Evolutionary conservation across 2,797 vertebrate genomes (phyloP), one percentile per base, ranked within the genome.

Genomic region (Delichon dasypus): DNA sequence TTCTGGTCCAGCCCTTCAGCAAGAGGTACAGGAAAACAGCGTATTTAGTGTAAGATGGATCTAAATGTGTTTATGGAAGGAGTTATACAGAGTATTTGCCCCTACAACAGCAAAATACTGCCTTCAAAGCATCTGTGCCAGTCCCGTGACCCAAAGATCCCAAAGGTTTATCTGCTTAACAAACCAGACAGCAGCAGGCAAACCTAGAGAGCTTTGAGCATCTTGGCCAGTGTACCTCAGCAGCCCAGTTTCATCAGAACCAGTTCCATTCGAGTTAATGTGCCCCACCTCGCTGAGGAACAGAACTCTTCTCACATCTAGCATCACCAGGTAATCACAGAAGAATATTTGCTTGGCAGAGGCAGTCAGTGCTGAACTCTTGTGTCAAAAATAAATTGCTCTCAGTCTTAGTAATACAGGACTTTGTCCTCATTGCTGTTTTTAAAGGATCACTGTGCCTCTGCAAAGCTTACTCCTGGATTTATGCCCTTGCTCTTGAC

Each of bases 341-440:
- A 71, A 74, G 76, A 54, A 70, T 2, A 1, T 32, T 80, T 62
- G 47, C 29, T 62, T 53, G 48, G 72, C 73, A 81, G 47, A 66
- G 23, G 48, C 51, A 78, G 73, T 9, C 58, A 10, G 58, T 4
- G 12, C 51, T 73, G 85, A 88, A 64, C 11, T 4, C 8, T 4
- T 15, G 30, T 20, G 36, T 50, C 40, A 32, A 64, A 73, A 88
- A 57, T 53, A 94, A 94, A 88, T 67, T 36, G 58, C 62, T 80
- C 50, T 47, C 72, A 80, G 25, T 54, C 51, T 64, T 7, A 16
- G 58, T 29, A 13, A 64, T 13, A 22, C 30, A 64, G 58, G 48
- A 42, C 70, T 80, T 78, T 18, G 19, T 87, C 36, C 55, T 71
- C 75, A 38, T 8, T 4, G 8, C 42, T 0, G 1, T 38, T 22